phyloP scores from a whole-genome alignment of 2,113 vertebrate genomes.

The Castor canadensis region DNA sequence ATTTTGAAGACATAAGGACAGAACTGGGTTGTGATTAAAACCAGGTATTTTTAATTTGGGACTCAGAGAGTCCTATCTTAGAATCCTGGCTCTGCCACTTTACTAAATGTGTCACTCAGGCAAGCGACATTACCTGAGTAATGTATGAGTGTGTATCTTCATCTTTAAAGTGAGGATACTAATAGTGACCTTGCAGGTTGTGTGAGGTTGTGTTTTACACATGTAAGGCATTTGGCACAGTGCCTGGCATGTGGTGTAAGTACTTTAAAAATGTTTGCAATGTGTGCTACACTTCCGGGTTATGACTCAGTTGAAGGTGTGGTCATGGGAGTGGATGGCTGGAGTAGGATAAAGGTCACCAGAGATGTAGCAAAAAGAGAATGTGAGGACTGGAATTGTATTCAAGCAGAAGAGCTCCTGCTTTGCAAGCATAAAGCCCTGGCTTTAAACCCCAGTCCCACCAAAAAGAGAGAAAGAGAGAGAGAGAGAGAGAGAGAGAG shows the following conservation, averaged over 20 bases:
- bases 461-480: too few species aligned
- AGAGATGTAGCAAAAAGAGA: not conserved
- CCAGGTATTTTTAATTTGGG: not conserved
- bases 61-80: not conserved
- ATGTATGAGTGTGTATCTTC: not conserved
- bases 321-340: not conserved
- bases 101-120: not conserved
- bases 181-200: not conserved
- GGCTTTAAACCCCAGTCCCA: too few species aligned
- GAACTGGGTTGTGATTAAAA: not conserved
- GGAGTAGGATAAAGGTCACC: not conserved
- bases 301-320: conserved; percentile 53
- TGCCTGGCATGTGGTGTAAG: not conserved
- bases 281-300: not conserved
- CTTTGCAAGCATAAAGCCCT: too few species aligned
- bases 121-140: not conserved
- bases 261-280: not conserved
- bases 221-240: not conserved
- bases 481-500: too few species aligned
- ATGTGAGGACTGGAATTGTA: not conserved
- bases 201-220: not conserved
- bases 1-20: not conserved
- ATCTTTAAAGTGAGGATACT: not conserved
- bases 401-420: not conserved
- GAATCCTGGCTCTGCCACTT: not conserved